Base-by-base conservation (phyloP, 92 coral and sea anemone species). In the Scolanthus callimorphus region DNA sequence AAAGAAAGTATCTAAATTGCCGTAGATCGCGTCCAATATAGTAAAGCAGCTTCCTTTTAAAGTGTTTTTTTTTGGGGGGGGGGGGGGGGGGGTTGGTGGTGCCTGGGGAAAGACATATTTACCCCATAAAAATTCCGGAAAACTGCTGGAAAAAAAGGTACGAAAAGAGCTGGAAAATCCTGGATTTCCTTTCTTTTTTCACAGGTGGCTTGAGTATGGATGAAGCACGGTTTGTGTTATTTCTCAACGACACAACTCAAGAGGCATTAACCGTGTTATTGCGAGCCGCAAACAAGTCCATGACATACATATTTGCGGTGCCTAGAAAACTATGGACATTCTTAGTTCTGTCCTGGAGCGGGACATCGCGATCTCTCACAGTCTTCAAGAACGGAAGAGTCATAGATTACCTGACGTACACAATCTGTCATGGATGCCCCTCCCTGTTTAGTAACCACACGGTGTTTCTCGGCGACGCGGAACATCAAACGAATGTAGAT, bases 301-400 rank as follows among this genome's bases (percentile, higher is more conserved):
- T 25, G 0, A 4, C 10, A 2, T 24, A 26, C 30, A 12, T 9
- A 29, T 67, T 67, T 28, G 13, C 10, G 6, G 39, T 27, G 34
- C 74, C 74, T 1, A n/a, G 41, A 23, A 67, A 55, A 15, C 23
- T 67, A 4, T 67, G 74, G 74, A 39, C 74, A 10, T 55, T 53
- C 22, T 3, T 67, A 13, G 63, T 67, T 15, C 37, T 67, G 9
- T 10, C 43, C 0, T 55, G 74, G 55, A 26, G 15, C 1, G 4
- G 13, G 6, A 3, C 25, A 0, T 28, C n/a, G 1, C 41, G 19
- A 1, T 52, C 63, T 2, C 24, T 67, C 0, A 39, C 20, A 0
- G 63, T 67, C 11, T 39, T 27, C 20, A 45, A 54, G 39, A 67
- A 67, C 39, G 74, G 55, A 17, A 39, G 24, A 37, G 25, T 3